Evolutionary conservation across 2,113 vertebrate genomes (phyloP), one percentile per base, ranked within the genome.

Genomic region (Ochotona curzoniae): DNA sequence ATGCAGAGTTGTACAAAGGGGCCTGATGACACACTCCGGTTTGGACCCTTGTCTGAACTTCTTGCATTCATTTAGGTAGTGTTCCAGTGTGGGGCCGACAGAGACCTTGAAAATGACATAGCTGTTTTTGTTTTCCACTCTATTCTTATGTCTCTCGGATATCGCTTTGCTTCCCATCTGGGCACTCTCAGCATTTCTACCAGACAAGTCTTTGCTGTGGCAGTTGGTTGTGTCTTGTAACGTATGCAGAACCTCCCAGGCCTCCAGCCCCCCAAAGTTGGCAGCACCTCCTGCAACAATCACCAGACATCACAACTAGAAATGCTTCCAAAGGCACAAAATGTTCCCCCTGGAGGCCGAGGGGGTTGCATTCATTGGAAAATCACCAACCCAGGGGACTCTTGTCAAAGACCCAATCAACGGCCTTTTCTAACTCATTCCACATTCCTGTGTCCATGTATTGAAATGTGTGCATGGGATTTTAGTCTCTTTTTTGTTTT

Each of bases 351-450:
- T 17, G 14, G 7, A 44, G 4, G 25, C n/a, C 5, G 7, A 1
- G 12, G n/a, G 57, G 47, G 25, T 69, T 38, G 18, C 4, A 5
- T 26, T 83, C 3, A 71, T 23, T 23, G 26, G 7, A 60, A 70
- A 70, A 8, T 1, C 8, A 26, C 3, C 15, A 6, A 21, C 54
- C 8, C 70, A 23, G 25, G 21, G 8, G 9, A 11, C 61, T 15
- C 7, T 1, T 38, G 13, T 8, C 10, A n/a, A 15, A 20, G 18
- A 0, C 30, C n/a, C 28, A 1, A 12, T 28, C 3, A 8, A 20
- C 11, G 35, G 20, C 17, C 5, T 69, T 70, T 47, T n/a, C 25
- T 21, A 26, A 32, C 0, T 54, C 20, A 32, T 47, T 78, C 23
- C 2, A 30, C 2, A 30, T 9, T 15, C n/a, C 21, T 60, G 18